Evolutionary conservation across 2,888 invertebrate species (phyloP), one percentile per base, ranked within the genome.

Genomic region (Aleiodes testaceus): DNA sequence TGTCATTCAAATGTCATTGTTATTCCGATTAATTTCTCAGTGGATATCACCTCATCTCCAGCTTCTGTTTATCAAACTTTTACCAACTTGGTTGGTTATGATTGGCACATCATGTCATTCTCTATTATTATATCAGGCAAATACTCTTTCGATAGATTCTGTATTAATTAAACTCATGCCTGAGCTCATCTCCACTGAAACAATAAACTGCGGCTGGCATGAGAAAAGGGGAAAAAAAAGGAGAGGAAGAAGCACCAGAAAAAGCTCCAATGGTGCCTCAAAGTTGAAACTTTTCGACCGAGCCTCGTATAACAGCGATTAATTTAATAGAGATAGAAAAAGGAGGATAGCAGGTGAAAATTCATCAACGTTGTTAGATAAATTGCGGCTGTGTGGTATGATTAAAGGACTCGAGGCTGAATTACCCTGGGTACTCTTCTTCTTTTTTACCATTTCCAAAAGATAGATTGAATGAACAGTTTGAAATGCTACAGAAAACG

Each of bases 111-210:
- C 9, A 3, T 36, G 59, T 36, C 20, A 59, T 18, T 59, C 42
- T 42, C 14, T 36, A 59, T 42, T 14, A 42, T 59, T 59, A 59
- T 53, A 53, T 59, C 59, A 36, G 16, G 30, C 14, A 59, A 36
- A 36, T 26, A 59, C 42, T 59, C 16, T 59, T 59, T 59, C 36
- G 18, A 59, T 59, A 59, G 36, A 59, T 16, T 59, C 59, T 14
- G 59, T 59, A 59, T 59, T 59, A 59, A 59, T 59, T 59, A 59
- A 59, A 59, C 36, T 59, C 59, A 59, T 59, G 42, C 59, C n/a
- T 36, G 20, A 42, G 18, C 59, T 59, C 59, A 42, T 59, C 59
- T 59, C 36, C 16, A 36, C 36, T 18, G 59, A 36, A 59, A 59
- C 59, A 59, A 59, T 59, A 59, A 59, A 59, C 42, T 42, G 59